A percentile compares a stretch with the other conserved stretches of the same genome.
These are phyloP conservation scores for Crenuchus spilurus DNA, from an alignment of 2,797 vertebrate species.

Conservation along the genomic window DNA sequence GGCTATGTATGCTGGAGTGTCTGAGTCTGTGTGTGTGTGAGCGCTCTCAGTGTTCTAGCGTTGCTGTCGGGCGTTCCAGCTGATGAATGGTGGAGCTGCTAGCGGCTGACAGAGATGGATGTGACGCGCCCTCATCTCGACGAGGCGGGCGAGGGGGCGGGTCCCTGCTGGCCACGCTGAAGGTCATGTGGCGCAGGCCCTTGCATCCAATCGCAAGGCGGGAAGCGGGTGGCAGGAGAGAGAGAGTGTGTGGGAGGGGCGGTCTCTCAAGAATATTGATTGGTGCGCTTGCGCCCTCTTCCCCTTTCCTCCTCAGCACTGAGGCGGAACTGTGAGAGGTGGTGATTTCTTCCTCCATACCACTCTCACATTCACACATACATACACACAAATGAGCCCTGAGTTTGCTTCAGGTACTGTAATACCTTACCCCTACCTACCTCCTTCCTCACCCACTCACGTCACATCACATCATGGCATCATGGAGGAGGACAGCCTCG, in stretches of 20 bases:
- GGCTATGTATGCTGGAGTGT: constrained; percentile 27
- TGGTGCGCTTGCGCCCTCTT: constrained; percentile 31
- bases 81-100: constrained; percentile 53
- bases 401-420: constrained; percentile 14
- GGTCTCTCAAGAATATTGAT: constrained; percentile 44
- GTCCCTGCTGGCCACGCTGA: constrained; percentile 62
- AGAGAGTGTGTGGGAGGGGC: constrained; percentile 15
- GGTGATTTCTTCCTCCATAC: constrained; percentile 21
- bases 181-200: constrained; percentile 66
- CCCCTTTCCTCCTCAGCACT: constrained; percentile 32
- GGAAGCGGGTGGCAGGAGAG: neutral
- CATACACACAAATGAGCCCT: constrained; percentile 13
- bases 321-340: constrained; percentile 19
- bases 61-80: constrained; percentile 23
- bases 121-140: constrained; percentile 61
- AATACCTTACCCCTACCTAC: constrained; percentile 21
- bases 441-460: constrained; percentile 17
- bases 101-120: constrained; percentile 70
- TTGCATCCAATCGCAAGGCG: constrained; percentile 30
- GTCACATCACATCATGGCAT: constrained; percentile 2
- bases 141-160: constrained; percentile 65
- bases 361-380: neutral
- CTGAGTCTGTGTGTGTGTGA: constrained; percentile 37
- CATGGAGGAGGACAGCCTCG: constrained; percentile 18
- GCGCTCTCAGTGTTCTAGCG: constrained; percentile 19